A percentile compares a stretch with the other conserved stretches of the same genome.
These are phyloP conservation scores for Melipona beecheii DNA, from an alignment of 2,888 invertebrate genomes.

Conservation along the genomic window DNA sequence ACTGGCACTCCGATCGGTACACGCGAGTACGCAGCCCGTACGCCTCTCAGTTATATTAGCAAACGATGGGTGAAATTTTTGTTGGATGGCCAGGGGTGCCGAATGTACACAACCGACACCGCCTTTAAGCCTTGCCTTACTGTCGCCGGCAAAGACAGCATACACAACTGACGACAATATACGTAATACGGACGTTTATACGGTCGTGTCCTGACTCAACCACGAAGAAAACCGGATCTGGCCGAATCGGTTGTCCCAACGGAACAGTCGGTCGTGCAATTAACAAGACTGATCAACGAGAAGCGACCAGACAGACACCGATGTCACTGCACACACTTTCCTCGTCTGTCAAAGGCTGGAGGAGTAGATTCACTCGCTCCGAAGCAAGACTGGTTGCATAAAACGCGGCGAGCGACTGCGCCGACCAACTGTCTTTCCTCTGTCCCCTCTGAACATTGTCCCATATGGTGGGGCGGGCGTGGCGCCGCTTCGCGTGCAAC, in stretches of 20 bases:
- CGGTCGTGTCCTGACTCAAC: constrained; percentile 30
- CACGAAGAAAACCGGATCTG: constrained; percentile 51
- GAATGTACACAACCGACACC: constrained; percentile 61
- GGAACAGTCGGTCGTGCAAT: constrained; percentile 43
- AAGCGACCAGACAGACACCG: constrained; percentile 62
- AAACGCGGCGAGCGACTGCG: constrained; percentile 82
- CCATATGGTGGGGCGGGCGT: constrained; percentile 79
- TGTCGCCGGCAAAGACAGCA: constrained; percentile 61
- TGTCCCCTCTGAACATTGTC: constrained; percentile 23
- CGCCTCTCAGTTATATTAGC: constrained; percentile 35
- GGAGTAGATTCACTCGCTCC: constrained; percentile 78
- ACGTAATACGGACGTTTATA: constrained; percentile 41
- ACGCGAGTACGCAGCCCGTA: constrained; percentile 62
- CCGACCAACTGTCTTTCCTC: constrained; percentile 73
- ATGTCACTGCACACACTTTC: constrained; percentile 73
- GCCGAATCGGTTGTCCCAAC: constrained; percentile 38
- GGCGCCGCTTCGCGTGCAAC: constrained; percentile 74
- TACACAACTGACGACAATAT: constrained; percentile 40
- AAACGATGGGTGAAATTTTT: constrained; percentile 39
- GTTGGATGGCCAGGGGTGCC: constrained; percentile 39
- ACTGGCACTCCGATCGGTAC: constrained; percentile 69
- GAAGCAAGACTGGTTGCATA: constrained; percentile 83
- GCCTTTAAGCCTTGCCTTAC: constrained; percentile 49
- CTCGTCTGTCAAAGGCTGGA: constrained; percentile 75
- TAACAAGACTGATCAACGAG: constrained; percentile 56